Evolutionary conservation across 2,888 invertebrate species (phyloP).

Genomic region (Hydropsyche betteni): DNA sequence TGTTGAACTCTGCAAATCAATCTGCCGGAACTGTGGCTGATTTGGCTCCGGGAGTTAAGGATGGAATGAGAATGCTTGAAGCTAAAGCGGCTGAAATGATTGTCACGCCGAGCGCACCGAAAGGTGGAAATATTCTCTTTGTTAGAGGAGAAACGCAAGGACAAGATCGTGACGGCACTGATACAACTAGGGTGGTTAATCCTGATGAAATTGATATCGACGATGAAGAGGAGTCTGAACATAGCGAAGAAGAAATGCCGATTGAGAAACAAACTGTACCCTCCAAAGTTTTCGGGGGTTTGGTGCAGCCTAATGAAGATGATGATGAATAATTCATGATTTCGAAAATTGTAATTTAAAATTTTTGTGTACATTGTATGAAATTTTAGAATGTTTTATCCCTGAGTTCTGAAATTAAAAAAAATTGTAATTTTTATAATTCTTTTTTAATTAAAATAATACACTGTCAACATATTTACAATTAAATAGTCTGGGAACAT

Average conservation of each 20-base stretch:
- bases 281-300: slow-evolving; percentile 89
- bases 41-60: slow-evolving; percentile 78
- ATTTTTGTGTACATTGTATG: slow-evolving; percentile 5
- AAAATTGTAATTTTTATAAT: neutral
- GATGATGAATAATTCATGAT: slow-evolving; percentile 33
- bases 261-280: slow-evolving; percentile 89
- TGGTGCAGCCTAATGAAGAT: slow-evolving; percentile 61
- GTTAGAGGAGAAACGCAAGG: slow-evolving; percentile 89
- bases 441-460: neutral
- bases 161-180: slow-evolving; percentile 67
- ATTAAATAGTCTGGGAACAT: too few species aligned
- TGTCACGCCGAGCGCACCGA: slow-evolving; percentile 59
- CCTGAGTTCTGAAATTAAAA: neutral
- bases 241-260: slow-evolving; percentile 71
- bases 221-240: slow-evolving; percentile 72
- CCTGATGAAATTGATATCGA: slow-evolving; percentile 90
- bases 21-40: slow-evolving; percentile 75
- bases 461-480: too few species aligned
- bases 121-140: slow-evolving; percentile 77
- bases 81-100: slow-evolving; percentile 81
- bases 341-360: neutral
- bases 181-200: slow-evolving; percentile 75
- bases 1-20: slow-evolving; percentile 81
- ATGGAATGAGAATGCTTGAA: slow-evolving; percentile 90
- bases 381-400: slow-evolving; percentile 11